Percentiles rank a stretch among this genome's conserved stretches.
Evolutionary conservation across 2,113 vertebrate species (phyloP).

Genomic region (Cyprinodon variegatus): DNA sequence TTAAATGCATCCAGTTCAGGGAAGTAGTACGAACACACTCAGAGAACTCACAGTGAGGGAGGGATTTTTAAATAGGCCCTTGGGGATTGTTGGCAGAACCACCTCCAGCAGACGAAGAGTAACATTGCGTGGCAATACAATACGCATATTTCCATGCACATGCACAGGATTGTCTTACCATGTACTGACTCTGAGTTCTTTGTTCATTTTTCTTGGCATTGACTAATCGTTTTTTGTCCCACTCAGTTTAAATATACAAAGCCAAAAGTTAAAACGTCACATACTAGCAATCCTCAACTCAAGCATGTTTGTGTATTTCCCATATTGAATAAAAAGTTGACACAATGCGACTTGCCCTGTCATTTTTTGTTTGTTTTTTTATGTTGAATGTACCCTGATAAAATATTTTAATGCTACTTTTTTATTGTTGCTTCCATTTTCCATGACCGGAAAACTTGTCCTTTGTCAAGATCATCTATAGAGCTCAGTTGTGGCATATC

Average conservation of each 20-base stretch:
- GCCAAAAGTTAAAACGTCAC: slow-evolving; percentile 1
- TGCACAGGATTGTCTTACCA: slow-evolving; percentile 1
- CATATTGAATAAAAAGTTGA: not conserved
- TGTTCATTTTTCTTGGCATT: slow-evolving; percentile 1
- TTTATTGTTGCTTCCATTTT: too few species aligned
- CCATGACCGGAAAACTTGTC: too few species aligned
- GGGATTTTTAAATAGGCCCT: slow-evolving; percentile 31
- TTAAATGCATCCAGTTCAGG: slow-evolving; percentile 49
- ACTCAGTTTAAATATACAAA: not conserved
- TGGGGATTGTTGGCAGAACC: slow-evolving; percentile 43
- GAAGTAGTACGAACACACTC: slow-evolving; percentile 39
- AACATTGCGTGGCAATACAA: slow-evolving; percentile 7
- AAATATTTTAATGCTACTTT: too few species aligned
- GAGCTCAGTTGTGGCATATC: too few species aligned
- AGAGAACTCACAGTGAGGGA: slow-evolving; percentile 22
- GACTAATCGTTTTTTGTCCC: not conserved
- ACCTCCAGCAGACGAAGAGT: not conserved
- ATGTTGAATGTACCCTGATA: too few species aligned
- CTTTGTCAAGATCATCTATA: too few species aligned
- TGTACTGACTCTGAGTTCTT: slow-evolving; percentile 6
- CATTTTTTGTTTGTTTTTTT: too few species aligned
- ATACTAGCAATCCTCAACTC: not conserved
- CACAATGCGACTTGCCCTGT: not conserved
- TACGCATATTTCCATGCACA: not conserved
- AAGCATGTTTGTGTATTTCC: not conserved